Base-by-base conservation (phyloP, 2,113 vertebrate genomes). In the Euleptes europaea region DNA sequence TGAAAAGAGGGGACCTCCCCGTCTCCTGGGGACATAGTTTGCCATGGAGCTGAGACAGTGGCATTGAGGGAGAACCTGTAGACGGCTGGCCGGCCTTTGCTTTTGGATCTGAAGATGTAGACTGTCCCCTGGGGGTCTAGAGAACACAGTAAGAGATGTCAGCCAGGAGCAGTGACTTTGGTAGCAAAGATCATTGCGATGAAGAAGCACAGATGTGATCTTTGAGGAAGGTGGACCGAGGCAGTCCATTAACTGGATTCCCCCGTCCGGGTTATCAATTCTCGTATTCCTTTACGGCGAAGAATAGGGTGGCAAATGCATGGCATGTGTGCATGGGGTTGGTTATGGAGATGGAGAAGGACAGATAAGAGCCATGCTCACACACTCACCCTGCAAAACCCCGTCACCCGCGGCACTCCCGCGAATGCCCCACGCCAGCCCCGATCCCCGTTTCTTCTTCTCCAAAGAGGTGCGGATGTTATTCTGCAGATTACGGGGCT, bases 1-100 rank as follows among this genome's bases (percentile, higher is more conserved):
- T 98, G 98, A 93, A 99, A 99, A 19, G 97, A 97, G 31, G 98
- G 96, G 89, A 99, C 97, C 71, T 98, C 97, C 86, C 97, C 97
- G 0, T 97, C 97, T 79, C 95, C 97, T 0, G 97, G 77, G 66
- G 97, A 93, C 92, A 97, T 96, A 3, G 80, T 91, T 90, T 97
- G 97, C 98, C 98, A 99, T 0, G 98, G 98, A 0, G 96, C 95
- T 0, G 97, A 96, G 70, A 97, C 92, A 38, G 96, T 98, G 95
- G 96, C 93, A 33, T 98, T 98, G 75, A 98, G 97, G 0, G 98
- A 98, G 91, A 98, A 97, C 86, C 98, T 97, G 95, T 99, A 99
- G 88, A 98, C 86, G 2, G 97, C 95, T 1, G 97, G 93, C 40
- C 93, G 95, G 38, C 95, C 94, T 85, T 95, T 96, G 13, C 92